phyloP scores from a whole-genome alignment of 1,140 invertebrate species.

The Formica selysi region DNA sequence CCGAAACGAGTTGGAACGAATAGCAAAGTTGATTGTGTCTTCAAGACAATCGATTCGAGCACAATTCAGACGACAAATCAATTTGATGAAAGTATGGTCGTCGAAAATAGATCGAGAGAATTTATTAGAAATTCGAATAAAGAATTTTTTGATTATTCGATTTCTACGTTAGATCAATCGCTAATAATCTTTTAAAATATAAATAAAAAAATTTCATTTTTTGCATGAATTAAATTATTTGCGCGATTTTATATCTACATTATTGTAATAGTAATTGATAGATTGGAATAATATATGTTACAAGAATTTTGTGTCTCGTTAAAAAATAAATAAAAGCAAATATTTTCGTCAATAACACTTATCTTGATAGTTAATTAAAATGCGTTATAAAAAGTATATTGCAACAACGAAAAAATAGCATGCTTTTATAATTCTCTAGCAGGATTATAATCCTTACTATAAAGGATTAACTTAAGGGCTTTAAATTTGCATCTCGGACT shows the following conservation, averaged over 20 bases:
- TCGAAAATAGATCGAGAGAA: not conserved
- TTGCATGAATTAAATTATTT: not conserved
- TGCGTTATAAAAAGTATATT: not conserved
- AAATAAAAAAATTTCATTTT: not conserved
- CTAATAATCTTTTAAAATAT: not conserved
- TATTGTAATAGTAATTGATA: not conserved
- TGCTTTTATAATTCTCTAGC: not conserved
- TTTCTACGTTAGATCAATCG: not conserved
- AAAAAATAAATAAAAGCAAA: not conserved
- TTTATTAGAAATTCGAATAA: too few species aligned
- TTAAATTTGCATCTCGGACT: slow-evolving; percentile 2
- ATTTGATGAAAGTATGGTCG: not conserved
- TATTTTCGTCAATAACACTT: not conserved
- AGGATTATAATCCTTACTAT: not conserved
- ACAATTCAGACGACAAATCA: not conserved
- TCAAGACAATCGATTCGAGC: not conserved
- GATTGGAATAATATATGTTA: not conserved
- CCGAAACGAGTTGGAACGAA: not conserved
- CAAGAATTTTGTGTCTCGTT: not conserved
- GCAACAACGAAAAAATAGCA: not conserved
- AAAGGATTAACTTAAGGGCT: slow-evolving; percentile 9
- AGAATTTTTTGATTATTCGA: not conserved
- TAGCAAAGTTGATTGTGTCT: not conserved
- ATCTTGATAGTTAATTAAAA: not conserved
- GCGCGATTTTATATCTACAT: not conserved